Base-by-base conservation (phyloP, 1,140 invertebrate genomes). In the Arctopsyche grandis region DNA sequence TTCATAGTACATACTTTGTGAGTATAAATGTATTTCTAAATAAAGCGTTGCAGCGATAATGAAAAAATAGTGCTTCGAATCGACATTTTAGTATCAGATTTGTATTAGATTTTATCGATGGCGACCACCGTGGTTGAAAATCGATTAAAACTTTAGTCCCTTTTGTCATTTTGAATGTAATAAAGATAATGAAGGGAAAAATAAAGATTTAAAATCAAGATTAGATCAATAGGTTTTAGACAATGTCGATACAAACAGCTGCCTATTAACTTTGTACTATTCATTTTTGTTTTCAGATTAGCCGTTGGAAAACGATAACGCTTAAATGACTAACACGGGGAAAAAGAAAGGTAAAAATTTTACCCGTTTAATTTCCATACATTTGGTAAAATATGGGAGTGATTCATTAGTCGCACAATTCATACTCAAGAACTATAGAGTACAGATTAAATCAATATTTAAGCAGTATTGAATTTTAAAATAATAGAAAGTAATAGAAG, bases 271-370 rank as follows among this genome's bases (percentile, higher is more conserved):
- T 66, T 66, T 66, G 19, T 12, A 22, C 26, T 66, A 14, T 56
- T 75, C 69, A 63, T 77, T 26, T 80, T 74, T 78, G 12, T 75
- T 78, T 80, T 60, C 75, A 80, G 79, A 66, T 66, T 29, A 24
- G 19, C 43, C 70, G 63, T 14, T 48, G 78, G 14, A 26, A 44
- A 74, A 77, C 44, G 26, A 60, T 77, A 66, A 75, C 78, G 81
- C 78, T 79, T 79, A 82, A 82, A 82, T 79, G 78, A 77, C 71
- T 70, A 82, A 79, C 70, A 79, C 75, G 46, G 81, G 78, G 71
- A 82, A 82, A 70, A 79, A 79, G 76, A 82, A 81, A 80, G 81
- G 81, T 82, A 79, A 79, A 46, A 43, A 29, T 24, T 19, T 63
- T 56, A 24, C 24, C 21, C 22, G 5, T 26, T 52, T 38, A 7